Conservation (phyloP, 2,113 vertebrate species). For the Propithecus coquereli region DNA sequence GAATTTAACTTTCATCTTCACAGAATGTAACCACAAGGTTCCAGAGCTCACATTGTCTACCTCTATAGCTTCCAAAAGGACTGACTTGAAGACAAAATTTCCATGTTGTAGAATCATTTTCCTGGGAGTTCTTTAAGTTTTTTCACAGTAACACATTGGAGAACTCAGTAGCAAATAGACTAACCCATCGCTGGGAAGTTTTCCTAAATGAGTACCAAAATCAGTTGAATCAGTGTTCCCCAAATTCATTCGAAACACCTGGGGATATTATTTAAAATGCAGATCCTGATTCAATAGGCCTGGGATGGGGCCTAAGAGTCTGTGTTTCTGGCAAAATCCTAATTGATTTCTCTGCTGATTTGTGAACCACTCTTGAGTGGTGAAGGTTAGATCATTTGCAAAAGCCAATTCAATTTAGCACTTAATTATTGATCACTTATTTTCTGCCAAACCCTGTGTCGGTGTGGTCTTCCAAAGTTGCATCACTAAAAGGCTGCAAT, state of each 20-base stretch:
- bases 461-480: background rate
- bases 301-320: background rate
- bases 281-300: background rate
- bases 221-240: background rate
- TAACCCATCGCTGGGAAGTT: background rate
- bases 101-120: background rate
- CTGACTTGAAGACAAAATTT: slow-evolving; percentile 7
- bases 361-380: background rate
- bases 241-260: background rate
- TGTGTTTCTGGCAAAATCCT: background rate
- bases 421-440: background rate
- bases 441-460: background rate
- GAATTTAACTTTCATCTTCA: slow-evolving; percentile 20
- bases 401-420: background rate
- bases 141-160: background rate
- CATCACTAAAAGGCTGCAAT: background rate
- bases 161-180: background rate
- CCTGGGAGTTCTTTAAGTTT: background rate
- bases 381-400: background rate
- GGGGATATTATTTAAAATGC: background rate
- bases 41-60: background rate
- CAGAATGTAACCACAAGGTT: background rate
- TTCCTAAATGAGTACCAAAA: background rate
- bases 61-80: background rate
- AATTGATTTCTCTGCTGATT: background rate